A percentile compares a stretch with the other conserved stretches of the same genome.
phyloP scores from a whole-genome alignment of 1,140 invertebrate species.

The Drosophila nasuta region DNA sequence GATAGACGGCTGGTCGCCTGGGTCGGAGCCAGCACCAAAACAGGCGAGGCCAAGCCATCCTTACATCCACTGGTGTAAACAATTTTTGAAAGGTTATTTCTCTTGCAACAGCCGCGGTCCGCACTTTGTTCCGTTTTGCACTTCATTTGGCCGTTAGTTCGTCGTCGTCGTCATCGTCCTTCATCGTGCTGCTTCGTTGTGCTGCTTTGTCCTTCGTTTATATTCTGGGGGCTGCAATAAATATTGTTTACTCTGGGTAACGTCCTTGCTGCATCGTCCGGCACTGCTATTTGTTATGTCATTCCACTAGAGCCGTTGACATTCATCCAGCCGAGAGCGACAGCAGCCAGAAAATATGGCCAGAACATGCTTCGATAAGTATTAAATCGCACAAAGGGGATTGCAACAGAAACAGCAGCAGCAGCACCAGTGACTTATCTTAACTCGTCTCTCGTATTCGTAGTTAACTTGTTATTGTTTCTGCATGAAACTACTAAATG shows the following conservation, averaged over 20 bases:
- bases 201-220: conserved; percentile 28
- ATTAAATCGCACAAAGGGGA: conserved; percentile 62
- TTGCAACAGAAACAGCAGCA: conserved; percentile 37
- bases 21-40: not conserved
- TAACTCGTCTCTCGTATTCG: not conserved
- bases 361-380: conserved; percentile 50
- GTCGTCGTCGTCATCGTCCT: conserved; percentile 1
- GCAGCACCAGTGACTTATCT: conserved; percentile 22
- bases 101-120: conserved; percentile 65
- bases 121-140: conserved; percentile 74
- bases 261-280: conserved; percentile 52
- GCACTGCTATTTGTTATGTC: conserved; percentile 76
- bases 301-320: conserved; percentile 70
- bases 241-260: conserved; percentile 69
- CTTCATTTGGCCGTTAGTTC: conserved; percentile 64
- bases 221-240: conserved; percentile 61
- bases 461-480: conserved; percentile 2
- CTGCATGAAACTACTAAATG: not conserved
- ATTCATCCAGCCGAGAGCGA: conserved; percentile 67
- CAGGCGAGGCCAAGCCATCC: not conserved
- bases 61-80: conserved; percentile 58
- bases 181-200: conserved; percentile 5
- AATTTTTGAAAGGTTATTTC: conserved; percentile 81
- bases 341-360: conserved; percentile 47
- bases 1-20: conserved; percentile 24